phyloP scores from a whole-genome alignment of 2,888 invertebrate species.

The Cacoxenus indagator region DNA sequence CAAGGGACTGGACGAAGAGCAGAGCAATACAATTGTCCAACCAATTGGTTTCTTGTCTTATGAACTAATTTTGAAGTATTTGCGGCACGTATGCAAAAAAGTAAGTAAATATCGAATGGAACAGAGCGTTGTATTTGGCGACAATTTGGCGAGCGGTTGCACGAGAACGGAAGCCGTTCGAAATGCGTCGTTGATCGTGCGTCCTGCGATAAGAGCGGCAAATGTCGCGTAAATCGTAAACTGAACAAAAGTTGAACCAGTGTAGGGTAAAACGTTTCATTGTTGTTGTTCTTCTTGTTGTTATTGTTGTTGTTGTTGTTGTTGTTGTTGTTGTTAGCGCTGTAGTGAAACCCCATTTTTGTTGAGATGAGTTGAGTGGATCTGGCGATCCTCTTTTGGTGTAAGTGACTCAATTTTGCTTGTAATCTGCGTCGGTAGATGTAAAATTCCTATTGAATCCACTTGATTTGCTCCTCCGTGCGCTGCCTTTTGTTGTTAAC shows the following conservation, averaged over 20 bases:
- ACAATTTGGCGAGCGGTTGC: slow-evolving; percentile 4
- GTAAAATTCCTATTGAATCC: not conserved
- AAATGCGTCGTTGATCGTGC: slow-evolving; percentile 43
- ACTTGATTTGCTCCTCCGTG: not conserved
- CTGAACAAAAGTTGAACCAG: not conserved
- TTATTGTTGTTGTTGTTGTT: too few species aligned
- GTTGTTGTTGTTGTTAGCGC: not conserved
- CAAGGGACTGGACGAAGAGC: not conserved
- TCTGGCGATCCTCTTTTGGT: not conserved
- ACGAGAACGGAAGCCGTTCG: slow-evolving; percentile 51
- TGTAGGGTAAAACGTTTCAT: not conserved
- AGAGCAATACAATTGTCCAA: slow-evolving; percentile 30
- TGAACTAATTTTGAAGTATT: slow-evolving; percentile 60
- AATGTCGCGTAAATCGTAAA: slow-evolving; percentile 9
- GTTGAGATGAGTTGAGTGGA: not conserved
- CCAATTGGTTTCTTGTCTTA: not conserved
- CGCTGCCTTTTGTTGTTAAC: not conserved
- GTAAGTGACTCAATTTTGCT: not conserved
- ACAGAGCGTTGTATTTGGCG: not conserved
- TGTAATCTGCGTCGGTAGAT: not conserved
- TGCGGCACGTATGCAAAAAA: slow-evolving; percentile 39
- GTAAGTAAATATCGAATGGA: slow-evolving; percentile 12
- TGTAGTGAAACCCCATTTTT: not conserved
- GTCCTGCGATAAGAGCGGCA: slow-evolving; percentile 38
- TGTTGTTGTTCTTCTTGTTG: too few species aligned